phyloP scores from a whole-genome alignment of 2,797 vertebrate species.

The Pristis pectinata region DNA sequence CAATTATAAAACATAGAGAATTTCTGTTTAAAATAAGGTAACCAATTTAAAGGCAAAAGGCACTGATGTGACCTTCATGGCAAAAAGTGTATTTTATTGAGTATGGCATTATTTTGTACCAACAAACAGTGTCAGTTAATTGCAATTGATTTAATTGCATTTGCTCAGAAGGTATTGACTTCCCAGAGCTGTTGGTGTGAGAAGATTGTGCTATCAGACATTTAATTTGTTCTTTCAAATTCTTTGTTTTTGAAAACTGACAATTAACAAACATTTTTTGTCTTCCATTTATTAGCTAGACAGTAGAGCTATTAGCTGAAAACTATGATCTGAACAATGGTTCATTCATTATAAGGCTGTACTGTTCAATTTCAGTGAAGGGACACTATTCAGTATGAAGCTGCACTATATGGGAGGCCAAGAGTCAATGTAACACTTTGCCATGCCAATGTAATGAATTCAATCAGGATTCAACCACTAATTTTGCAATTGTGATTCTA shows the following conservation, averaged over 20 bases:
- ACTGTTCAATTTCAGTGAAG: background rate
- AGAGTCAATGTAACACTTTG: background rate
- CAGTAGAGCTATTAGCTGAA: background rate
- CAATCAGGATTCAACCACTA: constrained; percentile 11
- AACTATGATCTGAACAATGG: background rate
- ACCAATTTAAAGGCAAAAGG: background rate
- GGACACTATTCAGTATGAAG: background rate
- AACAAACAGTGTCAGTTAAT: background rate
- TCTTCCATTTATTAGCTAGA: constrained; percentile 4
- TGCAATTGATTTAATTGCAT: constrained; percentile 15
- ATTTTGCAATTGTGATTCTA: constrained; percentile 21
- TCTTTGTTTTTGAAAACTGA: background rate
- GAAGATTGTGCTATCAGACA: background rate
- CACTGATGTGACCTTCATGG: background rate
- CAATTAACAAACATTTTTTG: background rate
- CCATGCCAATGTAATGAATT: background rate
- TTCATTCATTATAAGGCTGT: background rate
- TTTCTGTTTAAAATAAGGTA: background rate
- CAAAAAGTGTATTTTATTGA: background rate
- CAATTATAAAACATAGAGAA: background rate
- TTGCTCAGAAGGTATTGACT: constrained; percentile 4
- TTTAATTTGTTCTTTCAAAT: background rate
- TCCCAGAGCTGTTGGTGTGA: background rate
- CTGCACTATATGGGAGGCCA: background rate
- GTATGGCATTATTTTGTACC: background rate